Base-by-base conservation (phyloP, 1,140 invertebrate species). In the Lordiphosa collinella region DNA sequence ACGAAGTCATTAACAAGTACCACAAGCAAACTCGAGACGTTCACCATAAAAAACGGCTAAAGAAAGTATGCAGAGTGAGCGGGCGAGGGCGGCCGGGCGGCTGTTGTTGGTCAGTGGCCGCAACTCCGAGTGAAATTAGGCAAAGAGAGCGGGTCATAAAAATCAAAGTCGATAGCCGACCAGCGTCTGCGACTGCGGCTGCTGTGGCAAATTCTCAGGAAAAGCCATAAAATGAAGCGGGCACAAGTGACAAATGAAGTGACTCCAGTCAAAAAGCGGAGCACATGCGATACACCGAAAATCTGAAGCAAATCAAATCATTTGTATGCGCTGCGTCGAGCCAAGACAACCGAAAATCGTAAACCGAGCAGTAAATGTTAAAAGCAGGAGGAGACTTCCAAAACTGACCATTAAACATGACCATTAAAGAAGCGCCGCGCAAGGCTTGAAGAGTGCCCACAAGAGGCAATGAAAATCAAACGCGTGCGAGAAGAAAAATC, bases 111-210 rank as follows among this genome's bases (percentile, higher is more conserved):
- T 50, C 40, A 65, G n/a, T 11, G 47, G 47, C 29, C 29, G 29
- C 8, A 12, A 14, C 37, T n/a, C 31, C 18, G 18, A 51, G 71
- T 76, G 78, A 82, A 80, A 80, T 82, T 80, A 61, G 75, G 69
- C 76, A 64, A 65, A 73, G 63, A 60, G 32, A 67, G 47, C 59
- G 53, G 31, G 75, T 67, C 65, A 80, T 82, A 73, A 86, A 86
- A 86, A 76, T 86, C 71, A 82, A 86, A 80, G 76, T 72, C 76
- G 63, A 80, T 80, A 82, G 71, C 82, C 75, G 70, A 73, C 70
- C 50, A 67, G 51, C 40, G 56, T 38, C 48, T 60, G 50, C 47
- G 47, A 35, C 35, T 29, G 35, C 36, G 68, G 74, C 75, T 79
- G 74, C 74, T 79, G 74, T 59, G 60, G 55, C 60, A 70, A 84